A percentile compares a stretch with the other conserved stretches of the same genome.
phyloP scores from a whole-genome alignment of 2,797 vertebrate species.

The Sparus aurata region DNA sequence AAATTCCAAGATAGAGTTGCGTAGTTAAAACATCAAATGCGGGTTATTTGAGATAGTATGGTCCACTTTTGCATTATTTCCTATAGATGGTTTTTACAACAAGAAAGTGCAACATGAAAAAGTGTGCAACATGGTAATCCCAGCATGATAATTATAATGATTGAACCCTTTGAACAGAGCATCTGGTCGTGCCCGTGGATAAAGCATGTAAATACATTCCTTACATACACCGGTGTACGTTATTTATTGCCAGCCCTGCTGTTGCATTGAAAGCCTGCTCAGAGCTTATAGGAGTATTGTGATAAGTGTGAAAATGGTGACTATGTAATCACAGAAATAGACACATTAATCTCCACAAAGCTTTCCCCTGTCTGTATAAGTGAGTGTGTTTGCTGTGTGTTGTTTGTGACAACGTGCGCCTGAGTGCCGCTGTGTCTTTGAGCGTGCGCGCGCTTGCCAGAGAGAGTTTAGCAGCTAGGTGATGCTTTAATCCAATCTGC shows the following conservation, averaged over 20 bases:
- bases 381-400: conserved; percentile 6
- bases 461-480: conserved; percentile 68
- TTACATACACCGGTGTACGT: not conserved
- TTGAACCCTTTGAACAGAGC: not conserved
- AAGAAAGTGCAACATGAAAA: not conserved
- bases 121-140: not conserved
- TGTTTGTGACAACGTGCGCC: not conserved
- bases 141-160: not conserved
- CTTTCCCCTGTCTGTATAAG: conserved; percentile 26
- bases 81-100: not conserved
- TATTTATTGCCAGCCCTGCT: conserved; percentile 22
- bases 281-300: conserved; percentile 37
- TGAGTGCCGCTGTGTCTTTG: not conserved
- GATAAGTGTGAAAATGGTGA: conserved; percentile 57
- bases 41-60: not conserved
- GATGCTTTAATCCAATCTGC: conserved; percentile 73
- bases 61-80: not conserved
- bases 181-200: conserved; percentile 10
- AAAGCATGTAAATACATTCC: not conserved
- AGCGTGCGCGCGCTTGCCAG: conserved; percentile 30
- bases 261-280: conserved; percentile 27
- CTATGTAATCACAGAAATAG: conserved; percentile 63
- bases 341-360: conserved; percentile 66
- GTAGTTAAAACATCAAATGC: not conserved
- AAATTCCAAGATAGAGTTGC: not conserved